Evolutionary conservation across 2,888 invertebrate species (phyloP), one percentile per base, ranked within the genome.

Genomic region (Prosopocoilus inquinatus): DNA sequence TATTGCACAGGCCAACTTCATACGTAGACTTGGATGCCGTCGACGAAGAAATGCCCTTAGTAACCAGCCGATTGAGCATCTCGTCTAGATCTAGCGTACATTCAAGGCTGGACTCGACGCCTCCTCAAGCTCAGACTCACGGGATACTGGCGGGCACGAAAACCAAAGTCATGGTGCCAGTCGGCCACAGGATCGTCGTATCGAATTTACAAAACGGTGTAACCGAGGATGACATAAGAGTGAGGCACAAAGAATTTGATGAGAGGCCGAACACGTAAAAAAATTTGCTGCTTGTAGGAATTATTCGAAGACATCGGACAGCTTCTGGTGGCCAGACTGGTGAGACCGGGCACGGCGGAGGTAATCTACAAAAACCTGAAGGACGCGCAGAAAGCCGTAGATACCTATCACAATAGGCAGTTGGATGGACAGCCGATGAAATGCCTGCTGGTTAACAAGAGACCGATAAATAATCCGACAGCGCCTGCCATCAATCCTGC

Each of bases 371-470:
- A 89, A 70, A 87, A 86, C 43, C 81, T 90, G 63, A 87, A 89
- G 64, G 93, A 95, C 77, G 96, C 96, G 32, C 87, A 91, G 67
- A 87, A 87, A 74, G 95, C 96, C 1, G 93, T 95, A 2, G 93
- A 94, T 67, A 88, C 93, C 50, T 96, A 96, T 78, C 94, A 96
- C 74, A 94, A 95, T 75, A 81, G 96, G 48, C 94, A 94, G 71
- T 79, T 96, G 41, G 96, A 96, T 79, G 94, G 95, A 1, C 91
- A 92, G 71, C 94, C 94, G 3, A 94, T 94, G 94, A 92, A 91
- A 73, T 94, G 93, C 73, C 82, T 92, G 51, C 80, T 94, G 60
- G 91, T 93, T 5, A 90, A 90, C 71, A 90, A 90, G 39, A 80
- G 89, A 69, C 81, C 85, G 39, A 79, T 84, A 60, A 81, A 82